phyloP scores from a whole-genome alignment of 2,113 vertebrate species.

The Cinclus mexicanus region DNA sequence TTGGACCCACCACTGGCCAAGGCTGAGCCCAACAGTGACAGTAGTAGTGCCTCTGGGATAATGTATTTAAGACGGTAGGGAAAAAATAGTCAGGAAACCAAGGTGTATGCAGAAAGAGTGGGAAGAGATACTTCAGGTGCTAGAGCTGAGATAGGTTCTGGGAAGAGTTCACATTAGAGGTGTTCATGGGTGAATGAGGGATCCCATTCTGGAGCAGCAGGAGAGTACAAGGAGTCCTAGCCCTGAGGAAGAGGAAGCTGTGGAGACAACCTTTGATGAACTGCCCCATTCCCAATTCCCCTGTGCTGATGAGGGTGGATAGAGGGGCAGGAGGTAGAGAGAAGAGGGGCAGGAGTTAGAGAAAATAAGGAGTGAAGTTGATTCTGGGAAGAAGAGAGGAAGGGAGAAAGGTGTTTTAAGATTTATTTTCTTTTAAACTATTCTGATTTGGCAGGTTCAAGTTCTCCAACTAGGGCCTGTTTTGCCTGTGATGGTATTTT shows the following conservation, averaged over 20 bases:
- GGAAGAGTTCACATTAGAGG: background rate
- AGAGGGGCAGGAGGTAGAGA: background rate
- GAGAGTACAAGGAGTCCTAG: background rate
- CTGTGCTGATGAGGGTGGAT: background rate
- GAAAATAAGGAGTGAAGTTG: background rate
- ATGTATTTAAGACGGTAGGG: background rate
- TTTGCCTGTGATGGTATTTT: background rate
- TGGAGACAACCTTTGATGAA: background rate
- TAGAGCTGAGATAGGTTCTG: background rate
- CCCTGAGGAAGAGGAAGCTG: background rate
- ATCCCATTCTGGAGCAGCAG: background rate
- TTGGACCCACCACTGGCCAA: fast-evolving
- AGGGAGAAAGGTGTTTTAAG: background rate
- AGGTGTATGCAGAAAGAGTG: too few species aligned
- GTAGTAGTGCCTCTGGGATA: background rate
- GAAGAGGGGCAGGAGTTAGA: background rate
- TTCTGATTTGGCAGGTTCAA: background rate
- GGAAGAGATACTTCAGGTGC: background rate
- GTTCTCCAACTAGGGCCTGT: background rate
- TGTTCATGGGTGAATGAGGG: background rate
- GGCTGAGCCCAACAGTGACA: fast-evolving
- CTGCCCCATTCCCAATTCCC: background rate
- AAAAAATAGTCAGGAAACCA: background rate
- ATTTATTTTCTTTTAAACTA: background rate
- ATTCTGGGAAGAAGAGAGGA: background rate